Evolutionary conservation across 2,113 vertebrate species (phyloP).

Genomic region (Cinclus mexicanus): DNA sequence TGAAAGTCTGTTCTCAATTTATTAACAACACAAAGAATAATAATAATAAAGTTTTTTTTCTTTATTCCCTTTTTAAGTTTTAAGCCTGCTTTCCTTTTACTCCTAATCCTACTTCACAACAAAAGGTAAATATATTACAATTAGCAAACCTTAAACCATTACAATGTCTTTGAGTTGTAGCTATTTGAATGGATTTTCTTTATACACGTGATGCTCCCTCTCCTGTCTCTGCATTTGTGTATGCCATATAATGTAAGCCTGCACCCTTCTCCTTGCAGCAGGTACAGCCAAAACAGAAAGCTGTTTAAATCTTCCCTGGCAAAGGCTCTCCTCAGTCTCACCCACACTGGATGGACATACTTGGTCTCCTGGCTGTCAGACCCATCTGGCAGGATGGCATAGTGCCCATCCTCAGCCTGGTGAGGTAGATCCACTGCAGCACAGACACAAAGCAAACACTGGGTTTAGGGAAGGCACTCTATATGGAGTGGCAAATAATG

Average conservation of each 20-base stretch:
- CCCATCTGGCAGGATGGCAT: neutral
- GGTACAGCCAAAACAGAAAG: conserved; percentile 14
- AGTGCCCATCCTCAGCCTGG: neutral
- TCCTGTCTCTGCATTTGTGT: neutral
- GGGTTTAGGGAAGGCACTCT: neutral
- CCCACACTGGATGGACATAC: neutral
- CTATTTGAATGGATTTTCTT: neutral
- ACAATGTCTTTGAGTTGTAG: neutral
- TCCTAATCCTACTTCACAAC: too few relatives aligned
- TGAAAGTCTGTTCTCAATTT: too few relatives aligned
- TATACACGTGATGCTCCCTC: fast-evolving
- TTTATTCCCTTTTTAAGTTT: too few relatives aligned
- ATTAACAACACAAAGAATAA: too few relatives aligned
- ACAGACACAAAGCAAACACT: neutral
- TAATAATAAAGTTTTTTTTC: too few relatives aligned
- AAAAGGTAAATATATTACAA: too few relatives aligned
- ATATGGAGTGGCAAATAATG: neutral
- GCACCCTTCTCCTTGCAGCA: neutral
- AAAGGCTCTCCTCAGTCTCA: neutral
- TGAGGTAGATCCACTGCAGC: neutral
- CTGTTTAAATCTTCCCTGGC: conserved; percentile 22
- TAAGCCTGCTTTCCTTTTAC: too few relatives aligned
- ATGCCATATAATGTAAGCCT: neutral
- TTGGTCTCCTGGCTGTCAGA: neutral
- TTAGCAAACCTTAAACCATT: too few relatives aligned